A percentile compares a stretch with the other conserved stretches of the same genome.
phyloP scores from a whole-genome alignment of 2,797 vertebrate species.

The Hypotaenidia philippensis region DNA sequence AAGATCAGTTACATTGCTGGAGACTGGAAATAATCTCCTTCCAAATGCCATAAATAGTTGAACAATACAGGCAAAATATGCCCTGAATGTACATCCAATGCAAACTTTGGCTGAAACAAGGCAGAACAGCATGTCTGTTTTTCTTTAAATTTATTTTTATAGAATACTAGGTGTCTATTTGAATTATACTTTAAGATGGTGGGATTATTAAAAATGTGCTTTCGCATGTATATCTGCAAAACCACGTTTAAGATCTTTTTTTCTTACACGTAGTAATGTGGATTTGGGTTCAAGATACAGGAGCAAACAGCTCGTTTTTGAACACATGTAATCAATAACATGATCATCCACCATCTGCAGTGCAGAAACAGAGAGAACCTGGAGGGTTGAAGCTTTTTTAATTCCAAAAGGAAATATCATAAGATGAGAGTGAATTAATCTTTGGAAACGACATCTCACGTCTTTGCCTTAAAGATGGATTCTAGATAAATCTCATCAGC shows the following conservation, averaged over 20 bases:
- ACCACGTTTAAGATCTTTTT: neutral
- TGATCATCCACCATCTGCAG: constrained; percentile 14
- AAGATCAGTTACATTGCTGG: constrained; percentile 4
- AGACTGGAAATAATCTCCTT: constrained; percentile 37
- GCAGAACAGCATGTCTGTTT: constrained; percentile 18
- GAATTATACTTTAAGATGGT: neutral
- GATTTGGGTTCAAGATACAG: constrained; percentile 13
- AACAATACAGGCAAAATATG: constrained; percentile 31
- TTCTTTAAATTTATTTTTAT: constrained; percentile 23
- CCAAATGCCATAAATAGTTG: constrained; percentile 43
- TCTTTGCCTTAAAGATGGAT: neutral
- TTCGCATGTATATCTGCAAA: neutral
- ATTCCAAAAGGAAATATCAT: constrained; percentile 37
- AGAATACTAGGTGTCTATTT: neutral
- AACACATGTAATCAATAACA: constrained; percentile 19
- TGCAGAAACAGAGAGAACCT: constrained; percentile 19
- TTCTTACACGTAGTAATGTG: fast-evolving
- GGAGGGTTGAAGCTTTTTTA: neutral
- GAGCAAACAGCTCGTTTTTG: neutral
- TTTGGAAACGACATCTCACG: neutral
- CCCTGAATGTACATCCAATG: constrained; percentile 29
- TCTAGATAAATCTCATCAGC: neutral
- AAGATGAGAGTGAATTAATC: constrained; percentile 12
- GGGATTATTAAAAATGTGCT: neutral
- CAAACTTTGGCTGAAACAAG: constrained; percentile 45